Percentiles rank a stretch among this genome's conserved stretches.
Evolutionary conservation across 2,113 vertebrate genomes (phyloP).

Genomic region (Numida meleagris): DNA sequence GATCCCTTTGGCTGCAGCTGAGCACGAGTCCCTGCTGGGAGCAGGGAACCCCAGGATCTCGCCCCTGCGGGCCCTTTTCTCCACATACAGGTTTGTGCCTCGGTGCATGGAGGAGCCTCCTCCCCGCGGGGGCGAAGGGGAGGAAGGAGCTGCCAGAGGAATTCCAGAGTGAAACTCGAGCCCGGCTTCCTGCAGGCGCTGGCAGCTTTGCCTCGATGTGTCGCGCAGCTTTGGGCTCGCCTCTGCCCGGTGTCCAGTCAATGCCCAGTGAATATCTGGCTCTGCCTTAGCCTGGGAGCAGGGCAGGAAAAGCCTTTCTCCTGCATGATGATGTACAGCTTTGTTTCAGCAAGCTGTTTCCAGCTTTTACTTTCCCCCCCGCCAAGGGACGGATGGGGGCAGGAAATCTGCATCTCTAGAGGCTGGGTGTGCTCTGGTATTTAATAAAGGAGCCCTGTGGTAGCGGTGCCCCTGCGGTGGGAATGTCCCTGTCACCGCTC

Average conservation of each 20-base stretch:
- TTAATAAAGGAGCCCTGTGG: not conserved
- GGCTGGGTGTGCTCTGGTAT: not conserved
- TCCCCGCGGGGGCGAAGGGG: not conserved
- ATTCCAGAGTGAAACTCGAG: slow-evolving; percentile 26
- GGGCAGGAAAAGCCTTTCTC: not conserved
- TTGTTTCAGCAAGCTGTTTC: not conserved
- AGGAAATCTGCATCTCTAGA: not conserved
- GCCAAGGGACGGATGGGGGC: too few relatives aligned
- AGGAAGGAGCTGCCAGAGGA: slow-evolving; percentile 1
- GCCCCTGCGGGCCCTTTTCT: not conserved
- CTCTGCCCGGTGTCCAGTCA: not conserved
- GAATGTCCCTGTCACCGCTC: not conserved
- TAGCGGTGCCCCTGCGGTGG: not conserved
- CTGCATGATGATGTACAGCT: fast-evolving
- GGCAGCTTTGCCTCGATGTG: not conserved
- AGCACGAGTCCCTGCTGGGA: not conserved
- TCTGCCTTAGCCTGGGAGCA: not conserved
- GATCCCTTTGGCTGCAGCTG: not conserved
- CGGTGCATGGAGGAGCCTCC: not conserved
- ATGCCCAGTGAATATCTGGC: not conserved
- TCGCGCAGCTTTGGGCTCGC: not conserved
- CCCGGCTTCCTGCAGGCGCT: not conserved
- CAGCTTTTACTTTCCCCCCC: too few relatives aligned
- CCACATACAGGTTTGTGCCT: not conserved
- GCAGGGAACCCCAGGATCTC: not conserved